Percentiles rank a stretch among this genome's conserved stretches.
phyloP scores from a whole-genome alignment of 2,888 invertebrate genomes.

The Maniola hyperantus region DNA sequence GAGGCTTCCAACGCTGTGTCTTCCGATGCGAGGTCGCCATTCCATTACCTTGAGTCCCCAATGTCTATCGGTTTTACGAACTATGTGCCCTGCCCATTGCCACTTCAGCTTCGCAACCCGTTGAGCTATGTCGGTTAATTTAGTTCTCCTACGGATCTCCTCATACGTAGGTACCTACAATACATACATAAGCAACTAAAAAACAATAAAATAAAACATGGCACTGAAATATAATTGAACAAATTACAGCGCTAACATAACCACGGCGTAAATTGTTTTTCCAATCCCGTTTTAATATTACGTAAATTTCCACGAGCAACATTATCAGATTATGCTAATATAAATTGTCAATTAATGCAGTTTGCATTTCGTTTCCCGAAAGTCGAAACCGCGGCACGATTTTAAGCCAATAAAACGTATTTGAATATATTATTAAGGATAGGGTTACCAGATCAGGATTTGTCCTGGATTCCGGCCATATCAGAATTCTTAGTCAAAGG shows the following conservation, averaged over 20 bases:
- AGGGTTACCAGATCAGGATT: constrained; percentile 1
- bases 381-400: constrained; percentile 38
- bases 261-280: constrained; percentile 21
- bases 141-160: no score
- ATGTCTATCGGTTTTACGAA: no score
- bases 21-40: no score
- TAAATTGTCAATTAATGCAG: constrained; percentile 42
- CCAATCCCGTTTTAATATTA: constrained; percentile 27
- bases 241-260: constrained; percentile 5
- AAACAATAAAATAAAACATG: not conserved
- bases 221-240: not conserved
- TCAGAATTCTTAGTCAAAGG: not conserved
- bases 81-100: no score
- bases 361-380: constrained; percentile 45
- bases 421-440: constrained; percentile 54
- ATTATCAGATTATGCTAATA: constrained; percentile 37
- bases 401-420: constrained; percentile 55
- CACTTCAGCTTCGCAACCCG: no score
- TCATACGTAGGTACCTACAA: no score
- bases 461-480: not conserved
- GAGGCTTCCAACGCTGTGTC: no score
- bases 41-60: no score
- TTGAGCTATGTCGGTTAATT: no score
- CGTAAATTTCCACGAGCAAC: constrained; percentile 30
- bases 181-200: not conserved